A percentile compares a stretch with the other conserved stretches of the same genome.
Conservation (phyloP, 1,140 invertebrate genomes). For the Scaptomyza pallida region DNA sequence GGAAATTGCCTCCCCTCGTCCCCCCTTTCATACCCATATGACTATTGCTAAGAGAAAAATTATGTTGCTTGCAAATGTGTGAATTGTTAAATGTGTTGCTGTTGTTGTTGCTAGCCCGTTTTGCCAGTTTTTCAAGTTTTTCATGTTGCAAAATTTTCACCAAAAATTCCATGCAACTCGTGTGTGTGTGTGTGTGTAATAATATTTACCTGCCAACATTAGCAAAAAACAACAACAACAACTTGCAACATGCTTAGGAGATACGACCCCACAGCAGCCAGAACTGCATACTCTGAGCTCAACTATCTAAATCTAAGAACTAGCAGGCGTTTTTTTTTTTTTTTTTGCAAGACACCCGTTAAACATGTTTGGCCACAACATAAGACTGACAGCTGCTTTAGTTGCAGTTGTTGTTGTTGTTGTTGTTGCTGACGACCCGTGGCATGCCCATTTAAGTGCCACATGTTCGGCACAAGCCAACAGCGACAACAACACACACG, state of each 20-base stretch:
- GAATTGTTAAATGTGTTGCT: constrained; percentile 80
- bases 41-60: constrained; percentile 64
- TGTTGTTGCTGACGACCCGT: constrained; percentile 22
- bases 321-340: constrained; percentile 10
- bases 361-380: constrained; percentile 70
- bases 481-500: constrained; percentile 28
- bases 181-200: constrained; percentile 37
- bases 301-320: constrained; percentile 27
- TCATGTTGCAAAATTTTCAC: constrained; percentile 61
- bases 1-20: constrained; percentile 22
- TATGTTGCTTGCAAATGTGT: constrained; percentile 76
- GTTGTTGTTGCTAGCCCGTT: constrained; percentile 66
- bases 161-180: constrained; percentile 47
- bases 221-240: constrained; percentile 35
- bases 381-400: constrained; percentile 72
- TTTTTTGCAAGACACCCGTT: constrained; percentile 20
- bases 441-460: constrained; percentile 71
- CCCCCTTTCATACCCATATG: background rate
- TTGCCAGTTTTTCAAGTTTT: constrained; percentile 76
- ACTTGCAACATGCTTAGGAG: constrained; percentile 1
- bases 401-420: constrained; percentile 39
- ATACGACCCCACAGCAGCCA: constrained; percentile 11
- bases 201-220: constrained; percentile 64
- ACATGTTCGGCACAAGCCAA: constrained; percentile 49
- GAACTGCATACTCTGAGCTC: background rate